A percentile compares a stretch with the other conserved stretches of the same genome.
Evolutionary conservation across 2,797 vertebrate genomes (phyloP).

Genomic region (Megaceryle alcyon): DNA sequence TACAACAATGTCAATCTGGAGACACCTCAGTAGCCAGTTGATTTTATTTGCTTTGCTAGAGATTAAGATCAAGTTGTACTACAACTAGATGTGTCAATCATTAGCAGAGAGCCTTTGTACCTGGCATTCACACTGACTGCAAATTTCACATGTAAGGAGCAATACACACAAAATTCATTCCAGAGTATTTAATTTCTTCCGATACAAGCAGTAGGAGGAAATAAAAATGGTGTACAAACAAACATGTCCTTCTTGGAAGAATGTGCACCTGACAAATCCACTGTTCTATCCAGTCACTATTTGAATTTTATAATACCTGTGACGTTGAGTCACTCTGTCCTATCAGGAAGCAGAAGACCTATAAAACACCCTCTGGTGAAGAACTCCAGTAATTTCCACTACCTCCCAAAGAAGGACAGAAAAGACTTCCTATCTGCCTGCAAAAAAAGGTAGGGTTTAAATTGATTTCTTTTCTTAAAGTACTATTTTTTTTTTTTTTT

Average conservation of each 20-base stretch:
- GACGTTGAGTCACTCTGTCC: constrained; percentile 29
- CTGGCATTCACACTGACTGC: rapidly evolving
- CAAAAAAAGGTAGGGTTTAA: constrained; percentile 6
- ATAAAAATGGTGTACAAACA: background rate
- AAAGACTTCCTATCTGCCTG: background rate
- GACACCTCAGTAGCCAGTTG: background rate
- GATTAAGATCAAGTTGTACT: background rate
- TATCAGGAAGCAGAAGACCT: constrained; percentile 67
- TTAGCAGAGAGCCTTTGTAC: background rate
- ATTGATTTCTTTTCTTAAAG: background rate
- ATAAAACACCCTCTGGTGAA: constrained; percentile 28
- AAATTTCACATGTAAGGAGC: background rate
- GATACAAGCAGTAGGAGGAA: background rate
- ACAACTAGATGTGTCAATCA: background rate
- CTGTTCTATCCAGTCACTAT: background rate
- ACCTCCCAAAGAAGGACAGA: background rate
- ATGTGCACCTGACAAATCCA: rapidly evolving
- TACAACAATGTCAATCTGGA: background rate
- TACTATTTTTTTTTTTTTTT: background rate
- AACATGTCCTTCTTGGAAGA: background rate
- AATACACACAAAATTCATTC: background rate
- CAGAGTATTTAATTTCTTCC: background rate
- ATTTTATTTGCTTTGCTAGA: background rate
- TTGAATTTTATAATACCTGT: background rate
- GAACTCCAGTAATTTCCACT: background rate